A percentile compares a stretch with the other conserved stretches of the same genome.
These are phyloP conservation scores for Adelognathus sp. DNA, from an alignment of 2,888 invertebrate species.

Conservation along the genomic window DNA sequence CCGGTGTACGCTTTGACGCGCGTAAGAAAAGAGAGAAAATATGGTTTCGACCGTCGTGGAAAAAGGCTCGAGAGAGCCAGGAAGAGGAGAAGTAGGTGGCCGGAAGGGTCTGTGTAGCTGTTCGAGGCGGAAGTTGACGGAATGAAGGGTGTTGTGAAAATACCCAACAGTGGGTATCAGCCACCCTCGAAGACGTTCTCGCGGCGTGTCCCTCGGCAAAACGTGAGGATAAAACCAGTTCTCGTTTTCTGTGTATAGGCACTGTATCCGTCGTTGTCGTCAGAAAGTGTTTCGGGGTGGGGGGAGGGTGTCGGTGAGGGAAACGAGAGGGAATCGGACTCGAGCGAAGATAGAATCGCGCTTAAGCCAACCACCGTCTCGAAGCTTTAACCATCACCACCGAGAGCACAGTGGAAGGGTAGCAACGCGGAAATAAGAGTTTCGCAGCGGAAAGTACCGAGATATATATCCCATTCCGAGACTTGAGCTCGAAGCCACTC, in stretches of 20 bases:
- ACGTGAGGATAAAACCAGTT: slow-evolving; percentile 17
- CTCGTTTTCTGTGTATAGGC: slow-evolving; percentile 1
- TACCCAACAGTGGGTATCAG: slow-evolving; percentile 4
- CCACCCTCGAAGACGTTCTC: neutral
- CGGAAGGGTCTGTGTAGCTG: neutral
- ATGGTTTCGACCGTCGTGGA: neutral
- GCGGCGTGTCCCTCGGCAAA: neutral
- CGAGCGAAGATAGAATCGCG: slow-evolving; percentile 43
- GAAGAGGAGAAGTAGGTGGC: neutral
- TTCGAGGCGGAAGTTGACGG: neutral
- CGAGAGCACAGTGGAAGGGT: neutral
- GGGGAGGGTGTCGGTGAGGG: neutral
- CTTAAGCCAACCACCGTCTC: slow-evolving; percentile 27
- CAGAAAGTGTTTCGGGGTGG: neutral
- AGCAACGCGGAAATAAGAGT: slow-evolving; percentile 29
- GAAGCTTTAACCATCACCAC: slow-evolving; percentile 3
- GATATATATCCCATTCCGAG: neutral
- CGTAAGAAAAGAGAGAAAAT: neutral
- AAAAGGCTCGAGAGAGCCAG: neutral
- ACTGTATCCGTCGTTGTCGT: slow-evolving; percentile 22
- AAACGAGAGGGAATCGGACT: slow-evolving; percentile 14
- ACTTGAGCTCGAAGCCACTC: slow-evolving; percentile 7
- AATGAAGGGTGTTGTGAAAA: neutral
- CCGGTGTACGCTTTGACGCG: neutral
- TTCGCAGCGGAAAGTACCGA: neutral